These are phyloP conservation scores for Anticlea derivata DNA, from an alignment of 2,888 invertebrate species.

Conservation along the genomic window DNA sequence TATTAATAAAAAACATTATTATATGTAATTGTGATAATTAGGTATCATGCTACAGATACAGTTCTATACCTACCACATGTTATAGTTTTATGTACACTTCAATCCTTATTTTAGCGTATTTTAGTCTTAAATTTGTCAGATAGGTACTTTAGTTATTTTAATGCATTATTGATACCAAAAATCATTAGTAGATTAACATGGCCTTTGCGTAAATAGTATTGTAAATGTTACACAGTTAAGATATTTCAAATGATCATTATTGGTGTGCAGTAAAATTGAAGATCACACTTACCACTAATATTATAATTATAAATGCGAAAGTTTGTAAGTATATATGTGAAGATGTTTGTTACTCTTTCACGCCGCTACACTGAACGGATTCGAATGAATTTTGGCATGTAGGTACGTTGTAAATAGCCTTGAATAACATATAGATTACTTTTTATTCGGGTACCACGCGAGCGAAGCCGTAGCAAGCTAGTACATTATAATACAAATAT, in stretches of 20 bases:
- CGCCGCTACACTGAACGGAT: no score
- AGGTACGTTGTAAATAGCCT: no score
- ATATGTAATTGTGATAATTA: slow-evolving; percentile 75
- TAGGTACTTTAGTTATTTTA: slow-evolving; percentile 42
- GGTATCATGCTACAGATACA: slow-evolving; percentile 69
- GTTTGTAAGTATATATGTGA: no score
- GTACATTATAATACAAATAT: no score
- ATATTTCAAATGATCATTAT: slow-evolving; percentile 53
- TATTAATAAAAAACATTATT: slow-evolving; percentile 46
- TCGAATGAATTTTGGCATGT: no score
- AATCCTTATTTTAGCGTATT: slow-evolving; percentile 37
- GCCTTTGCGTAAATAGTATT: slow-evolving; percentile 63
- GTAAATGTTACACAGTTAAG: slow-evolving; percentile 59
- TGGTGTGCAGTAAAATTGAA: slow-evolving; percentile 65
- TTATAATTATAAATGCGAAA: no score
- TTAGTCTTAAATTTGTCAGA: slow-evolving; percentile 37
- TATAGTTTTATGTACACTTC: slow-evolving; percentile 39
- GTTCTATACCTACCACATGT: slow-evolving; percentile 40
- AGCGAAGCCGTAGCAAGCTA: no score
- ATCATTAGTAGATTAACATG: slow-evolving; percentile 60
- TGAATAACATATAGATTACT: no score
- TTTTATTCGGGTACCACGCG: no score
- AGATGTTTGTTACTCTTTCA: no score
- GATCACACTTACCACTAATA: no score
- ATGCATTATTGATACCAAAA: slow-evolving; percentile 63